Evolutionary conservation across 2,888 invertebrate genomes (phyloP), one percentile per base, ranked within the genome.

Genomic region (Maniola hyperantus): DNA sequence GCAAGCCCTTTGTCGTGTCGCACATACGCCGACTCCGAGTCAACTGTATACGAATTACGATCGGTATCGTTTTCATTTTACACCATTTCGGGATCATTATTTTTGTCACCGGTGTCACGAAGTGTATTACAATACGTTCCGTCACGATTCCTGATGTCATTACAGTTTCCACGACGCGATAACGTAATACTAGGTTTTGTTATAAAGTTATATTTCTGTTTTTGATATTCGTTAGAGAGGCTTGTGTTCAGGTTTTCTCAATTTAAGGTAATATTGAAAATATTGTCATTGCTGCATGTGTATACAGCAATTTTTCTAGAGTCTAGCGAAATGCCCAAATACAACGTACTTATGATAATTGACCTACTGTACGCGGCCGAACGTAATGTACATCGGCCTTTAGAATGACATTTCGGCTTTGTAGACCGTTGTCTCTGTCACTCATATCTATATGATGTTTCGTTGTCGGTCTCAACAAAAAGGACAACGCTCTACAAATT

Each of bases 91-190:
- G 76, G 78, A 79, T 83, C 83, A 77, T 83, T 83, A 83, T 83
- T 84, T 84, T 85, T 83, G 83, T 83, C 83, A 80, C 79, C 78
- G 79, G 75, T 70, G 81, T 81, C 85, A 84, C 82, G 86, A 81
- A 76, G 77, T 73, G 71, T 66, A 77, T 80, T 79, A 75, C 81
- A 76, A 82, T 83, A 80, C 80, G 78, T 74, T 69, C 73, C 73
- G 79, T 83, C 88, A 87, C 87, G 85, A 84, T 76, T 80, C 72
- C 74, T 83, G 83, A 83, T 78, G 87, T 82, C 87, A 86, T 76
- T 69, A 77, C 73, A 75, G 81, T 84, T 83, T 83, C 81, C 81
- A 84, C 81, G 82, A 76, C 66, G n/a, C 39, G 46, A 44, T 59
- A 63, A 46, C 11, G 54, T 54, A 46, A 55, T 20, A 34, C 15